A percentile compares a stretch with the other conserved stretches of the same genome.
Conservation (phyloP, 2,888 invertebrate species). For the Synanthedon formicaeformis region DNA sequence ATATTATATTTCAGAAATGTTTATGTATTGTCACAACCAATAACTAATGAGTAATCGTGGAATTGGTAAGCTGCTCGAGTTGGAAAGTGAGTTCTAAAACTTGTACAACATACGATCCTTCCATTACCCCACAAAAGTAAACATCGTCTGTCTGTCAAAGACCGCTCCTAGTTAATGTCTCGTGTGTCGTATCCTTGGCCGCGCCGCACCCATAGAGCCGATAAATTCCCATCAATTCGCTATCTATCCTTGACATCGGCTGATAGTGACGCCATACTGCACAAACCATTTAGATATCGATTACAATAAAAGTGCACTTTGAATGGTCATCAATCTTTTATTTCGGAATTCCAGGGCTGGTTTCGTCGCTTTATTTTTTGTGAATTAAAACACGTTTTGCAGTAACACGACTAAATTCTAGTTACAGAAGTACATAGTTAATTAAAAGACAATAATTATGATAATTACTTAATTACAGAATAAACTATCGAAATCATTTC, state of each 20-base stretch:
- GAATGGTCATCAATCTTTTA: slow-evolving; percentile 41
- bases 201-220: slow-evolving; percentile 38
- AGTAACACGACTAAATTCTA: no score
- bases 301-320: slow-evolving; percentile 60
- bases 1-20: no score
- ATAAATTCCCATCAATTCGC: slow-evolving; percentile 57
- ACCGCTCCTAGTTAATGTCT: slow-evolving; percentile 48
- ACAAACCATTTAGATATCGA: slow-evolving; percentile 58
- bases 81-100: not conserved
- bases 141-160: slow-evolving; percentile 33
- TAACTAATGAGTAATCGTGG: no score
- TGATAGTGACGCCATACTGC: slow-evolving; percentile 46
- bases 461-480: no score
- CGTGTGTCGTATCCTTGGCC: slow-evolving; percentile 50
- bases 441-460: no score
- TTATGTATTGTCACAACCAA: no score
- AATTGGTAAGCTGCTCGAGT: no score
- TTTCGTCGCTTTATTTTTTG: not conserved
- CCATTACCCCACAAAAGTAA: slow-evolving; percentile 50
- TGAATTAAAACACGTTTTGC: no score
- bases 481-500: no score
- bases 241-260: slow-evolving; percentile 58
- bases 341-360: not conserved
- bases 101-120: slow-evolving; percentile 22
- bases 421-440: no score